Conservation (phyloP, 2,113 vertebrate genomes). For the Pipa parva region DNA sequence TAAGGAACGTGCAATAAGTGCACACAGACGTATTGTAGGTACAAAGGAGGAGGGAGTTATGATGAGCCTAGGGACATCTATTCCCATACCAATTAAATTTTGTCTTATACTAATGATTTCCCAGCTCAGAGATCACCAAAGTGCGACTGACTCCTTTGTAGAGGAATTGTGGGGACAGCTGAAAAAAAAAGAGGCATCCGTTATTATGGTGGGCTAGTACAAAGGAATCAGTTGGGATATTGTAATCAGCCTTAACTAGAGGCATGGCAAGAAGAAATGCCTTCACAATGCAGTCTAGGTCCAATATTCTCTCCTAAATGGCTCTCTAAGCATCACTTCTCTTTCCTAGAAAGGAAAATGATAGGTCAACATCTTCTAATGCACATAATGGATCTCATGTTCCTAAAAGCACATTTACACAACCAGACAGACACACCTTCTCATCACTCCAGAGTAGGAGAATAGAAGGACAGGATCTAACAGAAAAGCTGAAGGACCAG, state of each 20-base stretch:
- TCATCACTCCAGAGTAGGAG: slow-evolving; percentile 5
- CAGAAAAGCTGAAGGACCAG: too few relatives aligned
- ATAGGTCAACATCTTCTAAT: slow-evolving; percentile 67
- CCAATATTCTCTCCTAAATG: slow-evolving; percentile 55
- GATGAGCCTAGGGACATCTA: neutral
- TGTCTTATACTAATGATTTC: neutral
- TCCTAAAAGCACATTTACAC: slow-evolving; percentile 44
- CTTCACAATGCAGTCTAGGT: slow-evolving; percentile 47
- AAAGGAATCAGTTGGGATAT: slow-evolving; percentile 49
- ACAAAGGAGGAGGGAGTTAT: neutral
- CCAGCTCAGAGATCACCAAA: neutral
- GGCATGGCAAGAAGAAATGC: slow-evolving; percentile 64
- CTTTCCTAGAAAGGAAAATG: slow-evolving; percentile 52
- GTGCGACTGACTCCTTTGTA: slow-evolving; percentile 2
- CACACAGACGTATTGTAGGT: too few relatives aligned
- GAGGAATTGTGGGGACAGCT: slow-evolving; percentile 51
- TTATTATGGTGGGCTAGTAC: neutral
- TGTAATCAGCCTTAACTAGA: slow-evolving; percentile 56
- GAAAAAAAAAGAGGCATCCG: neutral
- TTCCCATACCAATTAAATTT: neutral
- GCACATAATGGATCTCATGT: slow-evolving; percentile 51
- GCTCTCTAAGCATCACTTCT: slow-evolving; percentile 50
- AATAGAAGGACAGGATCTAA: too few relatives aligned
- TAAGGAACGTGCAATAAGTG: too few relatives aligned
- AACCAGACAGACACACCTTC: slow-evolving; percentile 44